Conservation (phyloP, 2,113 vertebrate species). For the Dasyurus viverrinus region DNA sequence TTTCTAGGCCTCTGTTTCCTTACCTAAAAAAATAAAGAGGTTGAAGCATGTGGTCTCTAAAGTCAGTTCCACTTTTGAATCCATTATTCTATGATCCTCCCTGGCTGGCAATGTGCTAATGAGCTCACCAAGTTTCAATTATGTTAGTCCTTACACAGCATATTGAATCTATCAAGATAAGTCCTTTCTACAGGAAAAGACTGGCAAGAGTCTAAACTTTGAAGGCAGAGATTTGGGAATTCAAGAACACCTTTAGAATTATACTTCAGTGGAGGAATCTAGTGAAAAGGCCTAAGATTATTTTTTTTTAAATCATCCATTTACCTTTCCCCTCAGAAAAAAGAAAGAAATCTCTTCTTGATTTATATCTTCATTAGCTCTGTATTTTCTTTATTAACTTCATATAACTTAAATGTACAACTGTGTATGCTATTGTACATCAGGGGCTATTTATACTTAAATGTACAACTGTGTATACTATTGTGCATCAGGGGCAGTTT, state of each 20-base stretch:
- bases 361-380: background rate
- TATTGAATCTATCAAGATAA: background rate
- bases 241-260: background rate
- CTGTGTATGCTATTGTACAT: background rate
- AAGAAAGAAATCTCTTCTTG: background rate
- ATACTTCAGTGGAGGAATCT: background rate
- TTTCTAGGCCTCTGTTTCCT: background rate
- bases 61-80: background rate
- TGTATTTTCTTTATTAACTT: background rate
- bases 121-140: background rate
- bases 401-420: background rate
- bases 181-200: background rate
- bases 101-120: background rate
- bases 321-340: background rate
- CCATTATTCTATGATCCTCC: background rate
- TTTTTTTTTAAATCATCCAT: background rate
- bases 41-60: background rate
- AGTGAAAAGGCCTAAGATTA: background rate
- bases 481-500: conserved; percentile 30
- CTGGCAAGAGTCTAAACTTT: background rate
- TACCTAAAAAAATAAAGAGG: background rate
- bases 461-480: background rate
- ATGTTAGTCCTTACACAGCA: background rate
- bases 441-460: background rate
- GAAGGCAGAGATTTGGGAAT: background rate